A percentile compares a stretch with the other conserved stretches of the same genome.
Conservation (phyloP, 1,140 invertebrate genomes). For the Hycleus phaleratus region DNA sequence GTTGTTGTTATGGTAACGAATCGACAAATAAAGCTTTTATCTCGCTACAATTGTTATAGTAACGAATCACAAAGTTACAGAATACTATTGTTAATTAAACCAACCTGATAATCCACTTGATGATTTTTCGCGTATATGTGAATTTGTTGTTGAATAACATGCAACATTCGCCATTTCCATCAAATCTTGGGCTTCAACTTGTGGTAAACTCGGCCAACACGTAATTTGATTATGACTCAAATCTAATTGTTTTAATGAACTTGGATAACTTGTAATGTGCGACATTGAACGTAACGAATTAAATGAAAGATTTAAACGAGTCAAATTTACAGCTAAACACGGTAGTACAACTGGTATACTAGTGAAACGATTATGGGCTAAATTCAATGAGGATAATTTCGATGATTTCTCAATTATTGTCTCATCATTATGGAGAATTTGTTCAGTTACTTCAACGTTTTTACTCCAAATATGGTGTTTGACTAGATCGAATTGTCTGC, state of each 20-base stretch:
- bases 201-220: constrained; percentile 77
- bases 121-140: neutral
- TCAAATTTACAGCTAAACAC: constrained; percentile 79
- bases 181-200: constrained; percentile 54
- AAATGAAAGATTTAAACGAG: constrained; percentile 82
- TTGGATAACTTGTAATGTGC: constrained; percentile 82
- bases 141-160: constrained; percentile 47
- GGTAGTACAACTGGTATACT: constrained; percentile 79
- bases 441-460: constrained; percentile 61
- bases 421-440: constrained; percentile 48
- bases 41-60: too few relatives aligned
- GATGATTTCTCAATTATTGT: constrained; percentile 45
- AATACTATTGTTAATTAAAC: neutral
- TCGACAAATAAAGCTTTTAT: too few relatives aligned
- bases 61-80: too few relatives aligned
- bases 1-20: too few relatives aligned
- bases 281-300: constrained; percentile 82
- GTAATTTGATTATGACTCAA: constrained; percentile 87
- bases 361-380: constrained; percentile 86
- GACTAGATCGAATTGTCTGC: constrained; percentile 46
- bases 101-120: neutral
- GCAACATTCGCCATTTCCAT: constrained; percentile 53
- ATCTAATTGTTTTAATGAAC: constrained; percentile 82
- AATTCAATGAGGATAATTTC: constrained; percentile 66
- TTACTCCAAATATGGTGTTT: constrained; percentile 68